Evolutionary conservation across 2,113 vertebrate species (phyloP).

Genomic region (Chaetodon trifascialis): DNA sequence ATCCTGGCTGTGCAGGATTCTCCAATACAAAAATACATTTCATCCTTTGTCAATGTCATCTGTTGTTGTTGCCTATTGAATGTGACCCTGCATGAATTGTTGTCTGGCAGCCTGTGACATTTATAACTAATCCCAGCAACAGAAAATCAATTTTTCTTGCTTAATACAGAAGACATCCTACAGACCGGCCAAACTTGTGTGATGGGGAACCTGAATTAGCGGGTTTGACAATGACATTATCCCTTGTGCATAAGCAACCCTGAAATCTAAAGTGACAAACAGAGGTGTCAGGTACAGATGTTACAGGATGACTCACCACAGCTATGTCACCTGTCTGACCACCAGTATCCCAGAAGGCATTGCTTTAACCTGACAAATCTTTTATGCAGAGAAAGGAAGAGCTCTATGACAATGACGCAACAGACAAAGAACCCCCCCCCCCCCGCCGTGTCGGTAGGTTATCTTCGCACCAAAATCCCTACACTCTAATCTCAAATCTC

Average conservation of each 20-base stretch:
- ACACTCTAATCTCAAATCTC: slow-evolving; percentile 50
- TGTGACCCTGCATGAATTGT: slow-evolving; percentile 51
- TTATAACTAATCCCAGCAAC: slow-evolving; percentile 46
- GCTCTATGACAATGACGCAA: slow-evolving; percentile 57
- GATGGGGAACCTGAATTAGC: slow-evolving; percentile 1
- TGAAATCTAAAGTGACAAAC: slow-evolving; percentile 36
- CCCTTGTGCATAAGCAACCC: slow-evolving; percentile 14
- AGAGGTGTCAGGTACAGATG: slow-evolving; percentile 60
- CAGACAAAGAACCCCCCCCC: slow-evolving; percentile 10
- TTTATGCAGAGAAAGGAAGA: slow-evolving; percentile 44
- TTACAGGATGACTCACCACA: slow-evolving; percentile 80
- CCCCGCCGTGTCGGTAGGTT: slow-evolving; percentile 28
- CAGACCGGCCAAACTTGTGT: slow-evolving; percentile 18
- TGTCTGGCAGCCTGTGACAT: slow-evolving; percentile 57
- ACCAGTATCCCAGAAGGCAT: slow-evolving; percentile 63
- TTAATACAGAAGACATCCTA: slow-evolving; percentile 16
- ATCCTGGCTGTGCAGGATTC: slow-evolving; percentile 30
- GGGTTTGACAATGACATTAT: slow-evolving; percentile 8
- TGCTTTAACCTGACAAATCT: slow-evolving; percentile 55
- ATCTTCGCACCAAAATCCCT: slow-evolving; percentile 49
- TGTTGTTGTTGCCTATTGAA: slow-evolving; percentile 47
- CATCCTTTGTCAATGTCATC: slow-evolving; percentile 62
- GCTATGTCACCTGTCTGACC: slow-evolving; percentile 76
- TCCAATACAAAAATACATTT: slow-evolving; percentile 43
- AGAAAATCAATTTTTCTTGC: slow-evolving; percentile 42